Conservation (phyloP, 2,797 vertebrate genomes). For the Myotis vivesi region DNA sequence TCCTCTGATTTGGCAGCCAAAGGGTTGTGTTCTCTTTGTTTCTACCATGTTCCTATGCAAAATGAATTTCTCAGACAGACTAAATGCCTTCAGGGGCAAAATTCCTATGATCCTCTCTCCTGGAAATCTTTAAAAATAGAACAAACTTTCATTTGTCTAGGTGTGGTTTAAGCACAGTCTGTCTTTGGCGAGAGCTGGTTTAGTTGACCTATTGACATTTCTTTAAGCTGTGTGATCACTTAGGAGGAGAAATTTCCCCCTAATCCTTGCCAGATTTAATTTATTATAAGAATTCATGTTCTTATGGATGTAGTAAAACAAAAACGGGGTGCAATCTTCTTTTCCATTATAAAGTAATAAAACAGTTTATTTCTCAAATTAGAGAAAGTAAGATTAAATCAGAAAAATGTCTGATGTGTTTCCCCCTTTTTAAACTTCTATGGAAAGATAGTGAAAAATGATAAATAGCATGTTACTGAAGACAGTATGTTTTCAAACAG, state of each 20-base stretch:
- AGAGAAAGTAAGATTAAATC: conserved; percentile 36
- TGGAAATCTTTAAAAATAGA: conserved; percentile 72
- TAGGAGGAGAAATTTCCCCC: conserved; percentile 28
- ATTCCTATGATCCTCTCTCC: conserved; percentile 28
- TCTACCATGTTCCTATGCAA: conserved; percentile 42
- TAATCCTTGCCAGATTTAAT: conserved; percentile 57
- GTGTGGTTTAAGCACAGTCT: conserved; percentile 30
- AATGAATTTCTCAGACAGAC: conserved; percentile 62
- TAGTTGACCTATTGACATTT: background rate
- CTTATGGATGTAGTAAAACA: background rate
- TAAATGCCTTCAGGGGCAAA: conserved; percentile 49
- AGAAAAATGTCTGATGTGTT: background rate
- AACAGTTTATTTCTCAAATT: conserved; percentile 49
- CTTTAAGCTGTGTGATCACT: conserved; percentile 3
- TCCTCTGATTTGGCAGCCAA: conserved; percentile 22
- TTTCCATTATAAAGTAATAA: conserved; percentile 26
- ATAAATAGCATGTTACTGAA: background rate
- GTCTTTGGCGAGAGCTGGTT: background rate
- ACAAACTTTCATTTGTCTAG: conserved; percentile 52
- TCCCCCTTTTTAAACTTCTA: background rate
- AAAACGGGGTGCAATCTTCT: conserved; percentile 23
- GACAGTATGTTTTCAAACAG: conserved; percentile 8
- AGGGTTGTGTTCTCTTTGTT: conserved; percentile 5
- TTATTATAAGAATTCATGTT: conserved; percentile 1
- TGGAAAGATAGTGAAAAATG: background rate